Percentiles rank a stretch among this genome's conserved stretches.
Conservation (phyloP, 2,888 invertebrate species). For the Catocala fraxini region DNA sequence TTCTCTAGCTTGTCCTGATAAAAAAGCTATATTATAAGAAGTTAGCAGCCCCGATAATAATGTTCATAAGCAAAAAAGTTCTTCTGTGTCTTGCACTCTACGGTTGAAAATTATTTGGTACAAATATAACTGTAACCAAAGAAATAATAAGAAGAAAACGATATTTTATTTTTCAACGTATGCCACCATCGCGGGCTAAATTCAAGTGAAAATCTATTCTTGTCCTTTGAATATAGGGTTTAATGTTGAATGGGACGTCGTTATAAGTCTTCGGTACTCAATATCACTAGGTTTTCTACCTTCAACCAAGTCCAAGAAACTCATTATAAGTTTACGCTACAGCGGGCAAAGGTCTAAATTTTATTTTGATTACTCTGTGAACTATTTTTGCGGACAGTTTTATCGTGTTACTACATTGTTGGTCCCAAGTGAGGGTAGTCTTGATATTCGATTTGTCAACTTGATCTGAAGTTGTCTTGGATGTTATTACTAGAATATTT, state of each 20-base stretch:
- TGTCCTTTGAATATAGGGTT: not conserved
- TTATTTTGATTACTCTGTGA: conserved; percentile 38
- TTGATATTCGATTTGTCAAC: too few relatives aligned
- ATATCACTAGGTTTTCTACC: conserved; percentile 30
- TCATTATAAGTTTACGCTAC: conserved; percentile 58
- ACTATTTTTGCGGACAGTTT: conserved; percentile 25
- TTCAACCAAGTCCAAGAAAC: conserved; percentile 49
- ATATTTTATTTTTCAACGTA: conserved; percentile 25
- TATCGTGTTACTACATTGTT: conserved; percentile 5
- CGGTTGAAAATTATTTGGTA: not conserved
- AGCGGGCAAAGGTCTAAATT: conserved; percentile 47
- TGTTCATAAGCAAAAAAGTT: too few relatives aligned
- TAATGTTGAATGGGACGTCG: conserved; percentile 4
- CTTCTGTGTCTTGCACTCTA: too few relatives aligned
- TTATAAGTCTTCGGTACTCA: conserved; percentile 29
- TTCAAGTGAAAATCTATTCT: not conserved
- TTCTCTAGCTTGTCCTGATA: too few relatives aligned
- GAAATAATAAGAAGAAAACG: conserved; percentile 23
- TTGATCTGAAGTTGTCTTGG: too few relatives aligned
- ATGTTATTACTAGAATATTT: too few relatives aligned
- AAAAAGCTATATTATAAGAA: too few relatives aligned
- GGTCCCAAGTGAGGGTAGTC: too few relatives aligned
- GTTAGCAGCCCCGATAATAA: too few relatives aligned
- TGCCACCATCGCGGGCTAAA: conserved; percentile 9
- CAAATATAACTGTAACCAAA: conserved; percentile 17